Percentiles rank a stretch among this genome's conserved stretches.
Evolutionary conservation across 2,888 invertebrate genomes (phyloP).

Genomic region (Patella ulyssiponensis): DNA sequence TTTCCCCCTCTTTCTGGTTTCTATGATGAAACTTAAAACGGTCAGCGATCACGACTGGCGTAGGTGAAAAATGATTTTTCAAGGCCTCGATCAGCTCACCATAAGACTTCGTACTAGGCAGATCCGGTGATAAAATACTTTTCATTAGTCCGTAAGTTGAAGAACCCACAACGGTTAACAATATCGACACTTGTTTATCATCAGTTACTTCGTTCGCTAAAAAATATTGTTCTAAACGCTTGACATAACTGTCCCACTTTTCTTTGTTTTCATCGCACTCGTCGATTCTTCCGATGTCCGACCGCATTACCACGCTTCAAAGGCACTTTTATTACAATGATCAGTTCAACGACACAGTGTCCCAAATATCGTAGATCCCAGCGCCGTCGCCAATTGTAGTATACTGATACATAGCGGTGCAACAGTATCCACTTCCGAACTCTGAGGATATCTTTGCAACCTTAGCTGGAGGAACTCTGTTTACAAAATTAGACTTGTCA

Average conservation of each 20-base stretch:
- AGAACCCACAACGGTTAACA: background rate
- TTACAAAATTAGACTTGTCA: slow-evolving; percentile 42
- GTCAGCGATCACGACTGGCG: background rate
- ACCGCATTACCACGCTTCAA: too few species aligned
- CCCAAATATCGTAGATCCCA: too few species aligned
- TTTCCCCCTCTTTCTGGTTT: background rate
- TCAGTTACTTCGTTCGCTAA: background rate
- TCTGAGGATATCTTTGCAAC: slow-evolving; percentile 30
- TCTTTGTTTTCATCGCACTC: background rate
- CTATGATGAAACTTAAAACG: background rate
- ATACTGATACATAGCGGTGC: slow-evolving; percentile 16
- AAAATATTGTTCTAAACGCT: background rate
- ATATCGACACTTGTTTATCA: background rate
- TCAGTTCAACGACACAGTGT: too few species aligned
- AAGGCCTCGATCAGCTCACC: background rate
- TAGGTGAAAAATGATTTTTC: background rate
- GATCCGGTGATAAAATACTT: background rate
- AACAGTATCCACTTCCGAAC: slow-evolving; percentile 37
- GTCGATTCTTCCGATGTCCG: background rate
- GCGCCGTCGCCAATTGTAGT: too few species aligned
- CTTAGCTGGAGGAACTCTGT: slow-evolving; percentile 28
- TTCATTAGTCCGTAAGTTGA: background rate
- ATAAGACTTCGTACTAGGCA: background rate
- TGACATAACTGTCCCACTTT: background rate
- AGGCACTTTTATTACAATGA: too few species aligned